Conservation (phyloP, 37 sponge, comb jelly and placozoan species). For the Bolinopsis microptera region DNA sequence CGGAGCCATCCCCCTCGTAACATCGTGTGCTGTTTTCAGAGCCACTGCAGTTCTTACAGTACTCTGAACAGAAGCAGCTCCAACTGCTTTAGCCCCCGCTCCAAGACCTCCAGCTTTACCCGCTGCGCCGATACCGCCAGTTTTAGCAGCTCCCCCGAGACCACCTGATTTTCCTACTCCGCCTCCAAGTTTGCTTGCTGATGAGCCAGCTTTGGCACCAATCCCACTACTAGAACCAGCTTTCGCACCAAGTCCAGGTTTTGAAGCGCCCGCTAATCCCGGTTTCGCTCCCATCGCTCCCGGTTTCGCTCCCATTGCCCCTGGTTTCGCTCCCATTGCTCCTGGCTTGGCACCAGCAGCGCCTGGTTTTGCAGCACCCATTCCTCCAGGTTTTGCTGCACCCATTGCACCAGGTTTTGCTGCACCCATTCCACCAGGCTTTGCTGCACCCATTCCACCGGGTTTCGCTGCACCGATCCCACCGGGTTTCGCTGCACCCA, state of each 20-base stretch:
- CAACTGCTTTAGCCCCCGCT: not conserved
- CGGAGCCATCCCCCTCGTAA: slow-evolving; percentile 50
- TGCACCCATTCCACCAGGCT: not conserved
- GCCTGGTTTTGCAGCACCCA: slow-evolving; percentile 18
- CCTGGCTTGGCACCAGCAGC: not conserved
- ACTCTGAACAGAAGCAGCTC: not conserved
- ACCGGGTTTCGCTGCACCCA: not conserved
- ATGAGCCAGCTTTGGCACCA: slow-evolving; percentile 1
- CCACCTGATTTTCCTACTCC: not conserved
- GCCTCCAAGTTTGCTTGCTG: not conserved
- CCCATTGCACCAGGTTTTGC: slow-evolving; percentile 31
- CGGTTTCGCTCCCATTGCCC: slow-evolving; percentile 18
- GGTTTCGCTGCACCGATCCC: not conserved
- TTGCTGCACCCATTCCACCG: not conserved
- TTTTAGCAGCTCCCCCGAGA: not conserved
- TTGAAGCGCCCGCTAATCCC: not conserved
- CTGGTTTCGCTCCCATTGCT: slow-evolving; percentile 35
- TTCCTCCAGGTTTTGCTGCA: slow-evolving; percentile 33
- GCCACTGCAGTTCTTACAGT: slow-evolving; percentile 61
- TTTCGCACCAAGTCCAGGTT: slow-evolving; percentile 60
- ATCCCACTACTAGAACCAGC: not conserved
- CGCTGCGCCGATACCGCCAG: not conserved
- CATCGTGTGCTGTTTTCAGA: slow-evolving; percentile 32
- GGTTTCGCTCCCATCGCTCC: slow-evolving; percentile 36
- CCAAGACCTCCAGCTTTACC: not conserved